These are phyloP conservation scores for Amphilophus citrinellus DNA, from an alignment of 2,113 vertebrate species.

Conservation along the genomic window DNA sequence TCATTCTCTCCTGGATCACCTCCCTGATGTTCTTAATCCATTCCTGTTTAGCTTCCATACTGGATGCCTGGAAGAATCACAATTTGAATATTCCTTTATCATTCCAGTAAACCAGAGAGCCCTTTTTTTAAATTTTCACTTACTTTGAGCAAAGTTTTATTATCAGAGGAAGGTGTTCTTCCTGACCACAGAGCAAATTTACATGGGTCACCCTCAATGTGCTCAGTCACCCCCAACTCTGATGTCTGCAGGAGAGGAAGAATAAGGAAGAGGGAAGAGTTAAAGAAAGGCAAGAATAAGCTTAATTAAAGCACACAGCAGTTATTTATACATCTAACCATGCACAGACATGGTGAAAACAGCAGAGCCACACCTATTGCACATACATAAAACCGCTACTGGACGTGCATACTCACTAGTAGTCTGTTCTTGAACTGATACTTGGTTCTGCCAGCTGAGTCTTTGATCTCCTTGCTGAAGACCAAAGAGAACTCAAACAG, in stretches of 20 bases:
- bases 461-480: conserved; percentile 99
- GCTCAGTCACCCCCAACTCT: conserved; percentile 96
- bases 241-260: conserved; percentile 85
- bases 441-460: conserved; percentile 97
- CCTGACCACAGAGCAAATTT: conserved; percentile 99
- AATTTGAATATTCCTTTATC: too few species aligned
- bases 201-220: conserved; percentile 98
- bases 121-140: background rate
- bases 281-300: background rate
- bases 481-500: conserved; percentile 98
- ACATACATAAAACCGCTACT: background rate
- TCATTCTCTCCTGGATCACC: conserved; percentile 98
- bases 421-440: conserved; percentile 99
- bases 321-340: background rate
- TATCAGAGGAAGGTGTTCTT: conserved; percentile 96
- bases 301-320: background rate
- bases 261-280: background rate
- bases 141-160: conserved; percentile 97
- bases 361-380: background rate
- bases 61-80: conserved; percentile 86
- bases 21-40: conserved; percentile 99
- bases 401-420: conserved; percentile 82
- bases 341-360: background rate
- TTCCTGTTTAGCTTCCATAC: conserved; percentile 96
- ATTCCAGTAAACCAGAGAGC: background rate